Evolutionary conservation across 2,113 vertebrate genomes (phyloP), one percentile per base, ranked within the genome.

Genomic region (Syrrhaptes paradoxus): DNA sequence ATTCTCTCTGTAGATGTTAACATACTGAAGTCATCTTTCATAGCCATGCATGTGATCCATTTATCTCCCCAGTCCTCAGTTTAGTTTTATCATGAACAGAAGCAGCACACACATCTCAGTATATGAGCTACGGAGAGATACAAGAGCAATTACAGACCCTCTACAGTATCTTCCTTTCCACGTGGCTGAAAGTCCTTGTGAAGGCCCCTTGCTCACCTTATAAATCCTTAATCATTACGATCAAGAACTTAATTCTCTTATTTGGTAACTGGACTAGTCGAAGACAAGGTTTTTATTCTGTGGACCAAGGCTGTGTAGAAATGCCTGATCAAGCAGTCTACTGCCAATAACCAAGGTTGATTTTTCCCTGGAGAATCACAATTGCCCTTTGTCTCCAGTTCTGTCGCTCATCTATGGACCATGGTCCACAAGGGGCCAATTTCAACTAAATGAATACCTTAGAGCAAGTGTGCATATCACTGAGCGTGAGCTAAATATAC

Each of bases 361-460:
- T 96, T 90, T 85, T 85, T 66, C 93, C 90, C 86, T 32, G 36
- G 49, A 81, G 93, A 95, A 87, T 92, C 62, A 87, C 86, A 90
- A 92, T 61, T 89, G 79, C 49, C 80, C 80, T 94, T 81, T 93
- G 90, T 94, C 68, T 95, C 67, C 59, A 48, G 75, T 86, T 74
- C 55, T 24, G 29, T 31, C 93, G 65, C 77, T 93, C 83, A 92
- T 92, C 86, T 78, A 67, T 54, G 75, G 76, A 81, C 88, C 83
- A 87, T 82, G 83, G 82, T n/a, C 52, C 96, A 84, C 83, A 92
- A 92, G 92, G 73, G 93, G 45, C 90, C 90, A 94, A 90, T 96
- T 94, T 84, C 73, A 85, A 65, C 83, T 43, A 31, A 65, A 82
- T 48, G 65, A 86, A 93, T 81, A 77, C 92, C 79, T 92, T 58